Evolutionary conservation across 1,140 invertebrate genomes (phyloP).

Genomic region (Caenorhabditis tropicalis): DNA sequence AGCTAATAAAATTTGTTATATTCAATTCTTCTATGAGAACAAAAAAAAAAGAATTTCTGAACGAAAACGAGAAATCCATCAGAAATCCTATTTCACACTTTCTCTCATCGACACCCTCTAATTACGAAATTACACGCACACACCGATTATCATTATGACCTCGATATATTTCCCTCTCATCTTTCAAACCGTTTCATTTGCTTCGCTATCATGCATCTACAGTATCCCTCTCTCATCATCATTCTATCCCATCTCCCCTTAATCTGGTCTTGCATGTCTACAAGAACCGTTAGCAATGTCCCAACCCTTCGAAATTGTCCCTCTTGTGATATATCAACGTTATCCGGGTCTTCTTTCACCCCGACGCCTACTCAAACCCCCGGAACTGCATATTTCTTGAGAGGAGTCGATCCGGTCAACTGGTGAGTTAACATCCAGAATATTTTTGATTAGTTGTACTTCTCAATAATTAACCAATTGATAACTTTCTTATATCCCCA

Average conservation of each 20-base stretch:
- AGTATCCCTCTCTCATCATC: neutral
- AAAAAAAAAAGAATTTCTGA: too few species aligned
- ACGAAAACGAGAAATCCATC: neutral
- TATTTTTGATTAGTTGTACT: neutral
- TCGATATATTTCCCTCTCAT: neutral
- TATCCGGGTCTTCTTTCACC: slow-evolving; percentile 9
- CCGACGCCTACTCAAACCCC: neutral
- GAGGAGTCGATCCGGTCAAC: slow-evolving; percentile 2
- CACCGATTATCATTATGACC: neutral
- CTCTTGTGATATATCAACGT: neutral
- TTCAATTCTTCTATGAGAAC: too few species aligned
- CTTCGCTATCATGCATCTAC: neutral
- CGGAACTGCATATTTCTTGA: slow-evolving; percentile 2
- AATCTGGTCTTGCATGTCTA: neutral
- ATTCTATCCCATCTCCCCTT: neutral
- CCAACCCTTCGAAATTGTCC: neutral
- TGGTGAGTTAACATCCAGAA: neutral
- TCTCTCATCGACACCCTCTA: too few species aligned
- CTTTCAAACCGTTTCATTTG: neutral
- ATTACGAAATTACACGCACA: neutral
- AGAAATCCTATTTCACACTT: too few species aligned
- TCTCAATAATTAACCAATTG: neutral
- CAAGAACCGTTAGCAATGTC: neutral
- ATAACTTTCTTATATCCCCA: neutral
- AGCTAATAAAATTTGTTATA: too few species aligned